Conservation (phyloP, 2,888 invertebrate genomes). For the Dione vanillae region DNA sequence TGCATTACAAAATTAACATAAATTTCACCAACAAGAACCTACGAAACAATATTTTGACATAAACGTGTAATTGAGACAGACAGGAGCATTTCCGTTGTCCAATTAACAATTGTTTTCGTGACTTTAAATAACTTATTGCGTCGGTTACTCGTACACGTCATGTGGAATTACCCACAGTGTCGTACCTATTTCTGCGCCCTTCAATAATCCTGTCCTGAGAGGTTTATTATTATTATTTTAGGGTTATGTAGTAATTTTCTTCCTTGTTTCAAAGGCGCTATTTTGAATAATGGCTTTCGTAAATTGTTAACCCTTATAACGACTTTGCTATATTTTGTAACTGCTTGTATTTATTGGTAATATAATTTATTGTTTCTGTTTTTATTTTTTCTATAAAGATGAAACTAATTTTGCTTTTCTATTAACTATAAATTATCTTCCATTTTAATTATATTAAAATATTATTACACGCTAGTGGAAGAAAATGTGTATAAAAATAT, state of each 20-base stretch:
- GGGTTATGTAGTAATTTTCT: conserved; percentile 31
- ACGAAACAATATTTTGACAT: conserved; percentile 15
- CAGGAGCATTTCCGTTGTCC: conserved; percentile 15
- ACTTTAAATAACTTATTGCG: conserved; percentile 36
- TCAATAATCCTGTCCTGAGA: conserved; percentile 25
- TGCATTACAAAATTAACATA: neutral
- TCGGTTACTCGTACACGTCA: conserved; percentile 34
- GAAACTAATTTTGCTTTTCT: no score
- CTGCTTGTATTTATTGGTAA: conserved; percentile 1
- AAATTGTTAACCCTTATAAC: conserved; percentile 17
- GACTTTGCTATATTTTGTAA: conserved; percentile 10
- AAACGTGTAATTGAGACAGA: conserved; percentile 14
- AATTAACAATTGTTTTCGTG: conserved; percentile 29
- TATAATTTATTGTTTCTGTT: neutral
- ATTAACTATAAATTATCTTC: no score
- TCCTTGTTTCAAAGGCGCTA: conserved; percentile 26
- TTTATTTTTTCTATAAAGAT: no score
- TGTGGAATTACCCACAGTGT: conserved; percentile 37
- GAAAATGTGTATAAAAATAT: no score
- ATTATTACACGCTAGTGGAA: no score
- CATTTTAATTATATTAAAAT: no score
- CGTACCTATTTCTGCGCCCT: conserved; percentile 31
- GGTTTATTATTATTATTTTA: conserved; percentile 28
- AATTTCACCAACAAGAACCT: neutral
- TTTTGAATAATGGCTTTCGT: conserved; percentile 25